Percentiles rank a stretch among this genome's conserved stretches.
Evolutionary conservation across 2,888 invertebrate genomes (phyloP).

Genomic region (Exocentrus adspersus): DNA sequence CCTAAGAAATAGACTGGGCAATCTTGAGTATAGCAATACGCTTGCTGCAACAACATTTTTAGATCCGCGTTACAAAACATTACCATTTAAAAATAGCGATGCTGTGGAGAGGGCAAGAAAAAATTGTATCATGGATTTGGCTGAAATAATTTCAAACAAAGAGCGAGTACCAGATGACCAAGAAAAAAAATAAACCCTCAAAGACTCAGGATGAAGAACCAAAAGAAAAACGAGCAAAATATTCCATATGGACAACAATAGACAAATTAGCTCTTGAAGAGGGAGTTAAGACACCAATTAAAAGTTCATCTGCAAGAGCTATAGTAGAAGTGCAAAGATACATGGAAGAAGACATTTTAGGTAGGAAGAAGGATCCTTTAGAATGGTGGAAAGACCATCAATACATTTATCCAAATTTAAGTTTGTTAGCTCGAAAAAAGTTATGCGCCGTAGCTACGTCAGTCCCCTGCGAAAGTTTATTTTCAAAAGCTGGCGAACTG

Average conservation of each 20-base stretch:
- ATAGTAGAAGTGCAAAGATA: constrained; percentile 32
- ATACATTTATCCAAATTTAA: constrained; percentile 29
- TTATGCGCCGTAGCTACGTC: constrained; percentile 31
- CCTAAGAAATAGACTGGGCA: background rate
- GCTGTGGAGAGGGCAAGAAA: background rate
- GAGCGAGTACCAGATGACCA: background rate
- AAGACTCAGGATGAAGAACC: no score
- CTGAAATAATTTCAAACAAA: background rate
- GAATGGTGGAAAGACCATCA: constrained; percentile 30
- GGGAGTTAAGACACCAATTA: no score
- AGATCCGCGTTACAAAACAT: constrained; percentile 5
- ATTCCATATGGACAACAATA: background rate
- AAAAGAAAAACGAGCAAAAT: background rate
- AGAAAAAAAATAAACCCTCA: background rate
- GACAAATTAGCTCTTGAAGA: background rate
- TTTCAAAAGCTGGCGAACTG: constrained; percentile 20
- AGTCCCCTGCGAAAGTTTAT: constrained; percentile 29
- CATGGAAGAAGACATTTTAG: constrained; percentile 14
- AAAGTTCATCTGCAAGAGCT: constrained; percentile 9
- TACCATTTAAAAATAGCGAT: background rate
- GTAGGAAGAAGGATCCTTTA: constrained; percentile 25
- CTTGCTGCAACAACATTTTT: background rate
- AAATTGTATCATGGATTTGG: background rate
- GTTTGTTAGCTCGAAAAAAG: constrained; percentile 23
- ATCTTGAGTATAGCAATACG: background rate